These are phyloP conservation scores for Drosophila siamana DNA, from an alignment of 2,888 invertebrate species.

Conservation along the genomic window DNA sequence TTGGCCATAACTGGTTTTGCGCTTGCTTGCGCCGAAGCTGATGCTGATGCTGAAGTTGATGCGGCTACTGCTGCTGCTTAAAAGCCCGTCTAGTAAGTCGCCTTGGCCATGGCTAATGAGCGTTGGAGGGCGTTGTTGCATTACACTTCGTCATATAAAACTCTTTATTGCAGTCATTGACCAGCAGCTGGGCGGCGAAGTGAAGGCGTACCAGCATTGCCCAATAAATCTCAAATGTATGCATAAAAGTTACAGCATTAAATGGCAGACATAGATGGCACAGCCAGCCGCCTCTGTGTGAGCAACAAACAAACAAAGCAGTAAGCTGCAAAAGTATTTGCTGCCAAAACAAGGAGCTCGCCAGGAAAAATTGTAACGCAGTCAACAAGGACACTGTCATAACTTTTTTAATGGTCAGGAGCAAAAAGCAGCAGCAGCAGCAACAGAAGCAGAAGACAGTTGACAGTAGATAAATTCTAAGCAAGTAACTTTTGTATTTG, in stretches of 20 bases:
- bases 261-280: constrained; percentile 37
- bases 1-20: constrained; percentile 73
- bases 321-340: constrained; percentile 41
- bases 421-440: constrained; percentile 24
- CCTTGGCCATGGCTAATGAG: constrained; percentile 66
- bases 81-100: constrained; percentile 35
- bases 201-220: constrained; percentile 3
- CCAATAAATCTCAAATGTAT: constrained; percentile 70
- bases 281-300: constrained; percentile 36
- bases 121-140: constrained; percentile 66
- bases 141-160: constrained; percentile 56
- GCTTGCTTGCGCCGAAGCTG: too few relatives aligned
- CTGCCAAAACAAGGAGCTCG: constrained; percentile 56
- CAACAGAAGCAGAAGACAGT: constrained; percentile 43
- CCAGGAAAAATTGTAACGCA: constrained; percentile 57
- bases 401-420: constrained; percentile 74
- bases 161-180: constrained; percentile 53
- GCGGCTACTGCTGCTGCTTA: constrained; percentile 15
- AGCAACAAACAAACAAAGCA: constrained; percentile 35
- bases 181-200: constrained; percentile 3
- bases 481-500: constrained; percentile 71
- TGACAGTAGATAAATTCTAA: constrained; percentile 80
- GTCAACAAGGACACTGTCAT: constrained; percentile 78
- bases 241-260: constrained; percentile 70
- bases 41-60: constrained; percentile 5